These are phyloP conservation scores for Acanthaster planci DNA, from an alignment of 35 echinoderm and acorn worm species.

Conservation along the genomic window DNA sequence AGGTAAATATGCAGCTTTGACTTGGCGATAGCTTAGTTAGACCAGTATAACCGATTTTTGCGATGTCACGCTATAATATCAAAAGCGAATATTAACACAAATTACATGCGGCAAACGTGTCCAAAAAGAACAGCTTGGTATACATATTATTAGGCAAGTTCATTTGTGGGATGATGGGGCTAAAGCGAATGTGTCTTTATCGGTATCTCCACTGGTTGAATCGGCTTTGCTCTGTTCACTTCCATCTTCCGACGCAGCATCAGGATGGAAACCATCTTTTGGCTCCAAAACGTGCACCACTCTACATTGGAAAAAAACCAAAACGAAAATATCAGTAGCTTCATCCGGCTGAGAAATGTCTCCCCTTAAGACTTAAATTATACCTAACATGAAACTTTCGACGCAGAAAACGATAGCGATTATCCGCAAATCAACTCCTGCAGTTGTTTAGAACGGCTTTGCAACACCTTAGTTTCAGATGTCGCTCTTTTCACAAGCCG, in stretches of 20 bases:
- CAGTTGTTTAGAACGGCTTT: background rate
- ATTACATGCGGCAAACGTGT: no score
- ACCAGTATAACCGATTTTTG: no score
- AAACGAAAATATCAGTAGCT: background rate
- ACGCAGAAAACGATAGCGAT: background rate
- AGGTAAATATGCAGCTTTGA: no score
- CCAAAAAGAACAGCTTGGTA: no score
- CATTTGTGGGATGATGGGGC: no score
- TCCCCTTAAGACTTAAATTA: background rate
- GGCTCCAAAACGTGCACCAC: slow-evolving; percentile 11
- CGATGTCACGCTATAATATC: no score
- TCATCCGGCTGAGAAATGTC: background rate
- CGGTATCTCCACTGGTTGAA: no score
- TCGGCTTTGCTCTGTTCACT: no score
- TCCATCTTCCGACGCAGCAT: background rate
- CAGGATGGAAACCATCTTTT: background rate
- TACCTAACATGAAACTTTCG: background rate
- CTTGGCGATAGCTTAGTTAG: no score
- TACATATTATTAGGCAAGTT: no score
- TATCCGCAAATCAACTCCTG: background rate
- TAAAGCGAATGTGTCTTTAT: no score
- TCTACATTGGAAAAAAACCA: background rate
- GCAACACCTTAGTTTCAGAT: background rate
- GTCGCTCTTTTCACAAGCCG: background rate
- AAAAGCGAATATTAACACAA: no score